Evolutionary conservation across 1,140 invertebrate species (phyloP).

Genomic region (Drosophila virilis): DNA sequence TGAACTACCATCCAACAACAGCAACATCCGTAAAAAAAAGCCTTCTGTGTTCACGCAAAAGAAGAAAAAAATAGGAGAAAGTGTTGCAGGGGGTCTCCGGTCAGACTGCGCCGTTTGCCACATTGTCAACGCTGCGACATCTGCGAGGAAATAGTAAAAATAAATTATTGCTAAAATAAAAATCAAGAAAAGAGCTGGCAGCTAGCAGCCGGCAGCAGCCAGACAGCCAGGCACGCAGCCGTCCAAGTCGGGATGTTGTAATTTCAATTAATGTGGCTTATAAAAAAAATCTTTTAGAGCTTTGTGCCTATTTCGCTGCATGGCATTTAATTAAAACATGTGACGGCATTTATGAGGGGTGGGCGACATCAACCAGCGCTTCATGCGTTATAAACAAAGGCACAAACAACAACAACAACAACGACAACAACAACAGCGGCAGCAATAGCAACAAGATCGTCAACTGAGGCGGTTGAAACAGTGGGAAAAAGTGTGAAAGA

Average conservation of each 20-base stretch:
- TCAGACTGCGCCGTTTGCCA: slow-evolving; percentile 8
- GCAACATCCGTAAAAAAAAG: slow-evolving; percentile 42
- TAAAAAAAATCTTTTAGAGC: slow-evolving; percentile 62
- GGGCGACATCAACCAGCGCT: slow-evolving; percentile 40
- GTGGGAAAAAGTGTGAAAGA: slow-evolving; percentile 65
- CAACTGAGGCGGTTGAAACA: slow-evolving; percentile 46
- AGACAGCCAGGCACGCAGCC: slow-evolving; percentile 17
- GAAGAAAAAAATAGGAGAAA: slow-evolving; percentile 42
- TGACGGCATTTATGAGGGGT: slow-evolving; percentile 70
- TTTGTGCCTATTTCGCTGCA: slow-evolving; percentile 43
- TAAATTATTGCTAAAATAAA: slow-evolving; percentile 66
- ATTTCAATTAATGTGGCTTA: slow-evolving; percentile 69
- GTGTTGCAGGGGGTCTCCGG: slow-evolving; percentile 35
- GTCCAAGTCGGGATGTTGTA: slow-evolving; percentile 41
- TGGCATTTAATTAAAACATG: slow-evolving; percentile 76
- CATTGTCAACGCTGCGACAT: slow-evolving; percentile 56
- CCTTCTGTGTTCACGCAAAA: slow-evolving; percentile 40
- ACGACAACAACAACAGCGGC: slow-evolving; percentile 25
- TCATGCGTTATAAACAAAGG: slow-evolving; percentile 74
- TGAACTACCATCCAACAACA: slow-evolving; percentile 25
- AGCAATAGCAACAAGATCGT: slow-evolving; percentile 31
- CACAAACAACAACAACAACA: slow-evolving; percentile 28
- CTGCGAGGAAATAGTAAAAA: slow-evolving; percentile 56
- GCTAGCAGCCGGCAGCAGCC: slow-evolving; percentile 10
- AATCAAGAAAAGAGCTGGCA: slow-evolving; percentile 6